A percentile compares a stretch with the other conserved stretches of the same genome.
phyloP scores from a whole-genome alignment of 2,888 invertebrate species.

The Drosophila crucigera region DNA sequence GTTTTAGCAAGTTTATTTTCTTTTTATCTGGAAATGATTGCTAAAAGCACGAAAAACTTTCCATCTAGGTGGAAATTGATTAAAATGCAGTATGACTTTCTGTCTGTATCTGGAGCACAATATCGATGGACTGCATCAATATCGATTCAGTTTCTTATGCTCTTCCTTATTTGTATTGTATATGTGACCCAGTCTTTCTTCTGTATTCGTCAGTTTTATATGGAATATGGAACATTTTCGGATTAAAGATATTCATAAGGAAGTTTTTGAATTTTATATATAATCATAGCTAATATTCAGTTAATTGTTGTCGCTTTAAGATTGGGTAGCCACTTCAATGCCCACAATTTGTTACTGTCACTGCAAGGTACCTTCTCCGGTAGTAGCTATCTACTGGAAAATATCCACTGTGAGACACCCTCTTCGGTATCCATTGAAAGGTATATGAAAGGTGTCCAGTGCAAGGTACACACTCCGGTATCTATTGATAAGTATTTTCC shows the following conservation, averaged over 20 bases:
- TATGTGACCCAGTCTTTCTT: too few species aligned
- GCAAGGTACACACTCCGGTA: background rate
- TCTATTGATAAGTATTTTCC: background rate
- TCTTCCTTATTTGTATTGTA: background rate
- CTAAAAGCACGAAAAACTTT: background rate
- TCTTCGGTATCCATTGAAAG: background rate
- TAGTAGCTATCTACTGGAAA: background rate
- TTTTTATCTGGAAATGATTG: background rate
- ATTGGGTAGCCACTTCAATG: background rate
- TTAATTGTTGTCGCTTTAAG: background rate
- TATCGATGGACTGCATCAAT: background rate
- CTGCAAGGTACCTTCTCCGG: background rate
- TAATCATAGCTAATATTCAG: background rate
- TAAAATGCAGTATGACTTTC: background rate
- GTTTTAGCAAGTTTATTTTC: background rate
- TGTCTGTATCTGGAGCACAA: background rate
- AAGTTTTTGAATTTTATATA: background rate
- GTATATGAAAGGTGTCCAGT: background rate
- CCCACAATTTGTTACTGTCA: background rate
- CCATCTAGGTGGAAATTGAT: fast-evolving
- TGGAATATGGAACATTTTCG: background rate
- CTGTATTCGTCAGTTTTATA: too few species aligned
- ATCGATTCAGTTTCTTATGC: background rate
- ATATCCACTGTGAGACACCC: background rate
- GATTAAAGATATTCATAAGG: background rate